Percentiles rank a stretch among this genome's conserved stretches.
Conservation (phyloP, 1,140 invertebrate genomes). For the Anastatus disparis region DNA sequence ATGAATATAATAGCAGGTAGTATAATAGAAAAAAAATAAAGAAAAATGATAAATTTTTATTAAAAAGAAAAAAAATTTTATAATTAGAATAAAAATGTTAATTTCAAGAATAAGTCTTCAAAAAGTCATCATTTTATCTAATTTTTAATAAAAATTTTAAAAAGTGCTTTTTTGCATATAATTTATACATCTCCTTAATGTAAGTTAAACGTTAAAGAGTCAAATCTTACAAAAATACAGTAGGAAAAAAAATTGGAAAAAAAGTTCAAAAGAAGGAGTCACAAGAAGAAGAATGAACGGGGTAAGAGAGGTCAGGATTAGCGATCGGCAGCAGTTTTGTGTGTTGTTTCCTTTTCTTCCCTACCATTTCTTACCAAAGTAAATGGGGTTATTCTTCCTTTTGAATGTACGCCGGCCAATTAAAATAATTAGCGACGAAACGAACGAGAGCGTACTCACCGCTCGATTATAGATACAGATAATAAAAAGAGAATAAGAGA, state of each 20-base stretch:
- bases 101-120: no score
- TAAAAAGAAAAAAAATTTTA: slow-evolving; percentile 31
- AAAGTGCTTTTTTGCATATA: no score
- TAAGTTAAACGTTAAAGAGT: no score
- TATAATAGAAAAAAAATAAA: no score
- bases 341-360: not conserved
- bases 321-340: slow-evolving; percentile 47
- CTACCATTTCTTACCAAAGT: slow-evolving; percentile 4
- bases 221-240: no score
- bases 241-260: no score
- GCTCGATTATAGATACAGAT: slow-evolving; percentile 57
- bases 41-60: no score
- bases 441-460: slow-evolving; percentile 54
- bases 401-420: slow-evolving; percentile 63
- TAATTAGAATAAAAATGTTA: no score
- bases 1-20: not conserved
- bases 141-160: no score
- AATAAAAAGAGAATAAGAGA: no score
- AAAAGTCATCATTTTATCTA: no score
- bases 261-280: not conserved
- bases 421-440: slow-evolving; percentile 65
- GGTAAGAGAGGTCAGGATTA: slow-evolving; percentile 45
- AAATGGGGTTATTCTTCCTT: slow-evolving; percentile 52
- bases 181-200: no score
- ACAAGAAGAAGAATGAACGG: slow-evolving; percentile 20